Percentiles rank a stretch among this genome's conserved stretches.
Evolutionary conservation across 2,797 vertebrate species (phyloP).

Genomic region (Enteromius mattozi): DNA sequence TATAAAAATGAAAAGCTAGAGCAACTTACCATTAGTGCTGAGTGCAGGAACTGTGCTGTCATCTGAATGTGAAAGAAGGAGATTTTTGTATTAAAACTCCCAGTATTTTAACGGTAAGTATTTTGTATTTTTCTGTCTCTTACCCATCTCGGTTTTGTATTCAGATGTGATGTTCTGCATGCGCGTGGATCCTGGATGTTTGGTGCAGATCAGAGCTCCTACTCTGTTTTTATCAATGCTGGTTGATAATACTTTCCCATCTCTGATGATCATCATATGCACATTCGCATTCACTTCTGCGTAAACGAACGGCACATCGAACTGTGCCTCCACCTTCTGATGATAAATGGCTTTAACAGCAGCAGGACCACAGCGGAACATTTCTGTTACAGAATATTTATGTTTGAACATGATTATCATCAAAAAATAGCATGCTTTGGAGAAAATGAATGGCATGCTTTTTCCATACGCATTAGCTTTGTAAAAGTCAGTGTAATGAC

Average conservation of each 20-base stretch:
- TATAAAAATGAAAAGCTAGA: not conserved
- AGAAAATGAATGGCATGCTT: no score
- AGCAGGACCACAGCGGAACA: constrained; percentile 89
- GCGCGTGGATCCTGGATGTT: constrained; percentile 77
- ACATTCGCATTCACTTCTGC: constrained; percentile 91
- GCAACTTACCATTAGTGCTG: not conserved
- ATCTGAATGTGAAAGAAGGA: not conserved
- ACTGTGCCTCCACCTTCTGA: constrained; percentile 76
- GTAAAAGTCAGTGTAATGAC: not conserved
- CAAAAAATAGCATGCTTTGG: not conserved
- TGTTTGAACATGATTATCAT: not conserved
- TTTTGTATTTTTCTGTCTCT: not conserved
- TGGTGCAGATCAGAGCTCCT: constrained; percentile 91
- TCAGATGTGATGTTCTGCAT: constrained; percentile 81
- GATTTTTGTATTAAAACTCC: not conserved
- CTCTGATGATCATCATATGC: constrained; percentile 72
- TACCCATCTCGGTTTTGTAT: not conserved
- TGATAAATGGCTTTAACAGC: constrained; percentile 85
- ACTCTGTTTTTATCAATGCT: constrained; percentile 78
- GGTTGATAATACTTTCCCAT: constrained; percentile 74
- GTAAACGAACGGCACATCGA: constrained; percentile 87
- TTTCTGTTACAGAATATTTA: constrained; percentile 71
- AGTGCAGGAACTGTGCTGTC: rapidly evolving
- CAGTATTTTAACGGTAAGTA: not conserved
- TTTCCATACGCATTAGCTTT: not conserved